These are phyloP conservation scores for Zaprionus bogoriensis DNA, from an alignment of 2,888 invertebrate species.

Conservation along the genomic window DNA sequence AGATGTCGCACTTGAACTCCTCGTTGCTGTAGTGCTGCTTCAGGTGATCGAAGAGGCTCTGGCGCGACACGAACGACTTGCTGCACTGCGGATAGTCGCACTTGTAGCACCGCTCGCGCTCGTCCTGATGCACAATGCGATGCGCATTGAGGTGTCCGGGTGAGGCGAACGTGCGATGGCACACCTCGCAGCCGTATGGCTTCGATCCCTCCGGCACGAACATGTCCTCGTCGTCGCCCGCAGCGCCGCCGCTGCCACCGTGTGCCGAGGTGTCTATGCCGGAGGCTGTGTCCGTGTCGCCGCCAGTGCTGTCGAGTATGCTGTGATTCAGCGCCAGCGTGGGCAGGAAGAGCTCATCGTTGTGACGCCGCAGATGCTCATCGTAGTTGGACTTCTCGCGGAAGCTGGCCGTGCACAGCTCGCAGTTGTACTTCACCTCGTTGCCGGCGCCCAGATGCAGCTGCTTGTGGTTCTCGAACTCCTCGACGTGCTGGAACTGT, in stretches of 20 bases:
- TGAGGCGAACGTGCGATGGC: slow-evolving; percentile 67
- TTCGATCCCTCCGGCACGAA: slow-evolving; percentile 43
- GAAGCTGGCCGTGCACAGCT: slow-evolving; percentile 79
- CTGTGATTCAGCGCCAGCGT: slow-evolving; percentile 65
- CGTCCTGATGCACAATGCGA: slow-evolving; percentile 67
- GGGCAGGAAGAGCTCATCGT: slow-evolving; percentile 77
- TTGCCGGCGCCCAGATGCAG: slow-evolving; percentile 65
- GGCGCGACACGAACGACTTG: slow-evolving; percentile 69
- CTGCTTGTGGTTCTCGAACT: slow-evolving; percentile 74
- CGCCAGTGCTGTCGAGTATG: slow-evolving; percentile 48
- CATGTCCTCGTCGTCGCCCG: slow-evolving; percentile 33
- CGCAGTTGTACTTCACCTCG: slow-evolving; percentile 75
- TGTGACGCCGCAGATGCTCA: slow-evolving; percentile 78
- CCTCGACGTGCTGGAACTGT: slow-evolving; percentile 69
- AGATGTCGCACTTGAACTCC: slow-evolving; percentile 77
- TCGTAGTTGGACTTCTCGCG: slow-evolving; percentile 78
- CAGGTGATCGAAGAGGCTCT: slow-evolving; percentile 72
- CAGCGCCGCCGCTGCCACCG: slow-evolving; percentile 7
- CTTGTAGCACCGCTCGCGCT: slow-evolving; percentile 70
- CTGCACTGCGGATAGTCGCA: slow-evolving; percentile 78
- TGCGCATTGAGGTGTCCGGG: slow-evolving; percentile 68
- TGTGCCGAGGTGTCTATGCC: slow-evolving; percentile 8
- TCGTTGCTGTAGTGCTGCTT: slow-evolving; percentile 77
- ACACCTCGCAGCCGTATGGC: slow-evolving; percentile 67
- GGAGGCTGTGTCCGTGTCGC: slow-evolving; percentile 22